Evolutionary conservation across 2,113 vertebrate species (phyloP).

Genomic region (Acrocephalus arundinaceus): DNA sequence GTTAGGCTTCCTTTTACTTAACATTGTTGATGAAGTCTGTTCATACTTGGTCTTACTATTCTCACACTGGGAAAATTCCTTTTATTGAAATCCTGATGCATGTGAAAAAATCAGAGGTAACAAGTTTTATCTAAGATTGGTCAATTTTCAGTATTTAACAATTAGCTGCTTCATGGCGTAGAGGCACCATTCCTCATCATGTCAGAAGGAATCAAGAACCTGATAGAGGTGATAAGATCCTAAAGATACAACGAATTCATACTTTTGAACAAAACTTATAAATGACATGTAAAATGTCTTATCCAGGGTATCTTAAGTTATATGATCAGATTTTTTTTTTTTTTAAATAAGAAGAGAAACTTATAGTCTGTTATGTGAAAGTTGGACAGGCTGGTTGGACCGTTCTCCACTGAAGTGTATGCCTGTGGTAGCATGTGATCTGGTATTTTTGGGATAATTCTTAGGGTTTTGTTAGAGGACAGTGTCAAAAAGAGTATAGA

Average conservation of each 20-base stretch:
- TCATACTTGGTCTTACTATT: not conserved
- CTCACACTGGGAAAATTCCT: not conserved
- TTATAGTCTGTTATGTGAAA: not conserved
- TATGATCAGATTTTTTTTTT: not conserved
- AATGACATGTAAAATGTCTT: not conserved
- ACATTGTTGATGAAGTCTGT: not conserved
- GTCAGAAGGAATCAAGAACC: not conserved
- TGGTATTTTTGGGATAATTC: not conserved
- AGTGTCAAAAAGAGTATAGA: not conserved
- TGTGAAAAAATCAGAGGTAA: not conserved
- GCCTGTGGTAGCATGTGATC: not conserved
- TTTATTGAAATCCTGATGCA: not conserved
- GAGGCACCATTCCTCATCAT: not conserved
- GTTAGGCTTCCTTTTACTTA: not conserved
- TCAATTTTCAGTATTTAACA: not conserved
- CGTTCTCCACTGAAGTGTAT: not conserved
- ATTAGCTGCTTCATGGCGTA: not conserved
- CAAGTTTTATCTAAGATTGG: not conserved
- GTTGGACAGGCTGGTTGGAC: not conserved
- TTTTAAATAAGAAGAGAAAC: not conserved
- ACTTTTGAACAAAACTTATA: not conserved
- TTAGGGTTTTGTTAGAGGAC: not conserved
- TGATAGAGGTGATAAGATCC: not conserved
- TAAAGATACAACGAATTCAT: not conserved
- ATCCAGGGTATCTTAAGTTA: not conserved